Base-by-base conservation (phyloP, 1,140 invertebrate species). In the Cardiocondyla obscurior region DNA sequence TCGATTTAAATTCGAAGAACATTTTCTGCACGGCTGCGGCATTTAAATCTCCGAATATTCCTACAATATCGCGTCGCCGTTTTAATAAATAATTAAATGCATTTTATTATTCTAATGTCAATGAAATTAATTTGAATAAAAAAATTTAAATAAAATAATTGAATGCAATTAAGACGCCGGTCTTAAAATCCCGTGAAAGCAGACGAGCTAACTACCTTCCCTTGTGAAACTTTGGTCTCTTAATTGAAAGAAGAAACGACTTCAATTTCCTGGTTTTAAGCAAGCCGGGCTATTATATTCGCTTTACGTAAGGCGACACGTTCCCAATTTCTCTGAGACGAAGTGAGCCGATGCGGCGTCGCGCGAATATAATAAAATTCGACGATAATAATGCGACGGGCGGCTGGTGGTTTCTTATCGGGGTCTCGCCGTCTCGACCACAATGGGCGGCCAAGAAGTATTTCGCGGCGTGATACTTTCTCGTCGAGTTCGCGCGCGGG, bases 241-340 rank as follows among this genome's bases (percentile, higher is more conserved):
- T 30, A 73, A 42, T 39, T 0, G 36, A 39, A 22, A 70, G 16
- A 70, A 22, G 49, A 36, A 25, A 28, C 12, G 19, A 33, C 30
- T 33, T 33, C n/a, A 19, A 64, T 76, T 76, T 49, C 7, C 39
- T 46, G 53, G 12, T 33, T 25, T 28, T 30, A 6, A 58, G 12
- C 19, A 6, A n/a, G 7, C 2, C 39, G 25, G 36, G 28, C 19
- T 39, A 12, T 33, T 60, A 58, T 44, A 22, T n/a, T 62, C 28
- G 25, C 28, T 62, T 62, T 76, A 76, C 72, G 39, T 76, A 76
- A 76, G 57, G 22, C n/a, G 22, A n/a, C 16, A 28, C 25, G 72
- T 76, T 62, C 55, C 19, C 72, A 76, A 76, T 76, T 76, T 76
- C 72, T 76, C 53, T 36, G 22, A 57, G 53, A 73, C 70, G 36